Percentiles rank a stretch among this genome's conserved stretches.
These are phyloP conservation scores for Trilocha varians DNA, from an alignment of 2,888 invertebrate species.

Conservation along the genomic window DNA sequence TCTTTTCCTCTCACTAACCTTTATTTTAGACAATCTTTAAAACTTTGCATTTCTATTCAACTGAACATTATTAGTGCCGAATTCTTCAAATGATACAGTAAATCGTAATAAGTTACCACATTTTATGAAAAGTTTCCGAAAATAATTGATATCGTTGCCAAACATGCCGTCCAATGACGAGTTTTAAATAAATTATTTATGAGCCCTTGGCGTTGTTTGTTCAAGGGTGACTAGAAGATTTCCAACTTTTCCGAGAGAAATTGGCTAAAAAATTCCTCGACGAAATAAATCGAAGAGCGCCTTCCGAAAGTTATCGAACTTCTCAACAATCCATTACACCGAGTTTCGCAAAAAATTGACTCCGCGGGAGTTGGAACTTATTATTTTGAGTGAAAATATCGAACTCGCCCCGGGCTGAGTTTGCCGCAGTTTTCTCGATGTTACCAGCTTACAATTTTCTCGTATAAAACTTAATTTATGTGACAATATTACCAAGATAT, in stretches of 20 bases:
- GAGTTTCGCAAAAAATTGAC: conserved; percentile 68
- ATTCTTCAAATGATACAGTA: neutral
- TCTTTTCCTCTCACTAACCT: no score
- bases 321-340: conserved; percentile 71
- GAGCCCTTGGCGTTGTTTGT: conserved; percentile 36
- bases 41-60: neutral
- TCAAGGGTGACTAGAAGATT: conserved; percentile 63
- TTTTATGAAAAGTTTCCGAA: neutral
- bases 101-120: neutral
- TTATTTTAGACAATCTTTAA: no score
- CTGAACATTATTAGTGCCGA: no score
- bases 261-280: conserved; percentile 69
- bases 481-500: neutral
- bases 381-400: conserved; percentile 71
- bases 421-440: conserved; percentile 11
- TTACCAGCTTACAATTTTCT: conserved; percentile 4
- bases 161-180: conserved; percentile 3
- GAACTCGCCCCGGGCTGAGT: conserved; percentile 45
- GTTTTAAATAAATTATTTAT: conserved; percentile 12
- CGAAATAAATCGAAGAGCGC: conserved; percentile 69
- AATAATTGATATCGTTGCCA: neutral
- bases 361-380: conserved; percentile 53
- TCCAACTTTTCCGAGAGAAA: conserved; percentile 62
- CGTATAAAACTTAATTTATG: neutral
- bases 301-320: conserved; percentile 72